Evolutionary conservation across 2,888 invertebrate genomes (phyloP), one percentile per base, ranked within the genome.

Genomic region (Latrodectus hesperus): DNA sequence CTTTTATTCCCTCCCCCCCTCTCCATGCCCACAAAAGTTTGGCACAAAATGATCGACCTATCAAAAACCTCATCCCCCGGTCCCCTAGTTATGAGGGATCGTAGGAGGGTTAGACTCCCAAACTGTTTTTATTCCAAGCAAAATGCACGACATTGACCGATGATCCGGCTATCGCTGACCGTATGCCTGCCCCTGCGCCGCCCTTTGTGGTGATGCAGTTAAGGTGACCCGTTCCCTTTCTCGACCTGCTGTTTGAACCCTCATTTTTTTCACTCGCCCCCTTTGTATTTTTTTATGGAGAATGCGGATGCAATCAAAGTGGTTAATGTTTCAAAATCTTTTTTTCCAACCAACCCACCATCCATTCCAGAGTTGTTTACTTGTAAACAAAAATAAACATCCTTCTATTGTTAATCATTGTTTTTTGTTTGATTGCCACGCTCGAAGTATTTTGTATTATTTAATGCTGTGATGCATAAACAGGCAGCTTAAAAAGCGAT

Each of bases 91-190:
- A 75, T 84, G 84, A 84, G 71, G 51, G 76, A 84, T 84, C 51
- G 72, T 14, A 51, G 65, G 68, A 52, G 72, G 72, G 52, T 53
- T n/a, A 49, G 52, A 55, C 38, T n/a, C 51, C 52, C 26, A 67
- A 73, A 73, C 77, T 78, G 84, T 78, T 85, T 84, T 86, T 86
- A 75, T 86, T 76, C 80, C 55, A 49, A 75, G 12, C 49, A 49
- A 70, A 49, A 26, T 60, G 76, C 55, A 70, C 75, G 86, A 86
- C 86, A 86, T 67, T 86, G 86, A 86, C 86, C 86, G 86, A 86
- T 86, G 80, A 75, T 67, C 70, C 64, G 70, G 76, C 79, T 70
- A 64, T 76, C 78, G 68, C 68, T 86, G 78, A 73, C 80, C 74
- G 86, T 75, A 81, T 74, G 80, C 72, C 74, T 49, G 80, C 67